Evolutionary conservation across 2,888 invertebrate genomes (phyloP), one percentile per base, ranked within the genome.

Genomic region (Brachyptera risi): DNA sequence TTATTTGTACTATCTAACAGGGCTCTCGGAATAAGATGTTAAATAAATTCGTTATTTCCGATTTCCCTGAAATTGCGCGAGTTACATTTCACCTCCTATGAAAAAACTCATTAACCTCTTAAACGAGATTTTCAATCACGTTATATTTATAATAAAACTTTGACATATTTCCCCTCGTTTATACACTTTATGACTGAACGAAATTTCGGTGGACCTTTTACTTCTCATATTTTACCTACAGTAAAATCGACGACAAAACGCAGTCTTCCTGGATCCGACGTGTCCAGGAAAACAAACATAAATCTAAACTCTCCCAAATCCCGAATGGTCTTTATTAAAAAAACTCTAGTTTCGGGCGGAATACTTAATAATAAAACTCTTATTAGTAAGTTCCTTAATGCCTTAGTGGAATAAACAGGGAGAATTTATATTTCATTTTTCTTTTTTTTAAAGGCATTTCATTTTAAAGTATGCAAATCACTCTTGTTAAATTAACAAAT

Each of bases 1-100:
- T 65, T 61, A 49, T 67, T 67, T 67, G 67, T 67, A 67, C 67
- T 67, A 67, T 66, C 65, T 65, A 66, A 59, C 65, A 66, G 64
- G 62, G 56, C 49, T 60, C 60, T 50, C 58, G 57, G 35, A 31
- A 51, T n/a, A n/a, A n/a, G n/a, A n/a, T n/a, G n/a, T n/a, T n/a
- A n/a, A 37, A 19, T 56, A 56, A 37, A 56, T 56, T 24, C 57
- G 23, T 57, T 35, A 15, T 40, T 42, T 42, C 57, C 40, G 26
- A 31, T 23, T n/a, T 35, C 42, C 57, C 42, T 42, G 57, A 57
- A 38, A 57, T 44, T 44, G 44, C 44, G 15, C 19, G 19, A 44
- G 47, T 57, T 56, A 57, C 40, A 56, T 51, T 51, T 63, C 60
- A 61, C 61, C 63, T 63, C 63, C 63, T 15, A 63, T 63, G 56